phyloP scores from a whole-genome alignment of 2,113 vertebrate species.

The Ammodytes dubius region DNA sequence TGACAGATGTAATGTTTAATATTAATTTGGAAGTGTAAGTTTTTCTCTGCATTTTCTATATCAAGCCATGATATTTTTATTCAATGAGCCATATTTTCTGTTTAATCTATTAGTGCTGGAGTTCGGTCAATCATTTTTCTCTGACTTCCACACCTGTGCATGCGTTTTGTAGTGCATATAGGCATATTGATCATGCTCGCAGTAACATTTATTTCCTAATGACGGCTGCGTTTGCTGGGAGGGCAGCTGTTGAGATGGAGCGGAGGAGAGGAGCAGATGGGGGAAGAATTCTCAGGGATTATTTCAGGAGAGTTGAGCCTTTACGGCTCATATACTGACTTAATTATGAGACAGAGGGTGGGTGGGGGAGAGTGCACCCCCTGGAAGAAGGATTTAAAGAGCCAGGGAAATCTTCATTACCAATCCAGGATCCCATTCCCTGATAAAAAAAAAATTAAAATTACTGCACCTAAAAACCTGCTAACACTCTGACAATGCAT shows the following conservation, averaged over 20 bases:
- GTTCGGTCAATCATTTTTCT: not conserved
- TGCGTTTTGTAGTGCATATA: not conserved
- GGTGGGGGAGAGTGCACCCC: conserved; percentile 55
- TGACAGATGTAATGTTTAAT: no score
- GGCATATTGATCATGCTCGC: conserved; percentile 14
- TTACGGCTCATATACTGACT: conserved; percentile 80
- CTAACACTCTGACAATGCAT: conserved; percentile 44
- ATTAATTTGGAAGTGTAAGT: no score
- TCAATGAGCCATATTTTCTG: not conserved
- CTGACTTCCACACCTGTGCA: not conserved
- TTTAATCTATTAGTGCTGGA: not conserved
- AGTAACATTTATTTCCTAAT: conserved; percentile 19
- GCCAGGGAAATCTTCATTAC: conserved; percentile 70
- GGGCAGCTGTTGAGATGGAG: conserved; percentile 20
- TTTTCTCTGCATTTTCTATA: no score
- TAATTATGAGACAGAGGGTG: conserved; percentile 75
- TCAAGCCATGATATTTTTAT: not conserved
- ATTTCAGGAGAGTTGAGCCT: conserved; percentile 75
- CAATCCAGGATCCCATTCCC: conserved; percentile 16
- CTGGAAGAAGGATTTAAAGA: conserved; percentile 70
- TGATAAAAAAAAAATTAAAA: conserved; percentile 42
- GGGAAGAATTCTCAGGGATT: conserved; percentile 71
- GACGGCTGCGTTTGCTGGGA: conserved; percentile 34
- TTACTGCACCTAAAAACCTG: conserved; percentile 6
- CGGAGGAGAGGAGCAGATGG: conserved; percentile 75